Percentiles rank a stretch among this genome's conserved stretches.
Evolutionary conservation across 2,797 vertebrate genomes (phyloP).

Genomic region (Cyclopterus lumpus): DNA sequence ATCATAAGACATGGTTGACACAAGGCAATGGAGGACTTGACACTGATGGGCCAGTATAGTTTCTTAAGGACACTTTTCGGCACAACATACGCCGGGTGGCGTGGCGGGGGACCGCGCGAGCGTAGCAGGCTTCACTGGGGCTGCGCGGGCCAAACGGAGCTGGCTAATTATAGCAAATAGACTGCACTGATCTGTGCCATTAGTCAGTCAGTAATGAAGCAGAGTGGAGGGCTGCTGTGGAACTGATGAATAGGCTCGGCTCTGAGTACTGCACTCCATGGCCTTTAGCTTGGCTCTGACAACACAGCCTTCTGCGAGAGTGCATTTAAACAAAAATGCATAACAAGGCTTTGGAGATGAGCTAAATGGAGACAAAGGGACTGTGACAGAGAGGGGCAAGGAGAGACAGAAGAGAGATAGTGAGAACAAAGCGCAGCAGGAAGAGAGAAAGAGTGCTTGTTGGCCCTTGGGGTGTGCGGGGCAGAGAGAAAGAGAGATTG

Average conservation of each 20-base stretch:
- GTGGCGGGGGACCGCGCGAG: slow-evolving; percentile 53
- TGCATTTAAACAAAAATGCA: slow-evolving; percentile 59
- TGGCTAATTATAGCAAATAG: slow-evolving; percentile 83
- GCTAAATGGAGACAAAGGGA: slow-evolving; percentile 64
- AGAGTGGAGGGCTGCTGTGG: slow-evolving; percentile 71
- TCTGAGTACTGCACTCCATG: slow-evolving; percentile 62
- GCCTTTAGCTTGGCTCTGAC: slow-evolving; percentile 68
- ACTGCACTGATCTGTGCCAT: slow-evolving; percentile 82
- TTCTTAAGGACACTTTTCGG: slow-evolving; percentile 59
- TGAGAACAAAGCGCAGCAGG: not conserved
- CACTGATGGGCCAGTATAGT: slow-evolving; percentile 35
- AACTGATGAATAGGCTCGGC: slow-evolving; percentile 75
- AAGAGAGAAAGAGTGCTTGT: slow-evolving; percentile 29
- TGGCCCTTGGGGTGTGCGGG: slow-evolving; percentile 43
- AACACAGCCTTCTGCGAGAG: slow-evolving; percentile 50
- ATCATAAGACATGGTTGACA: slow-evolving; percentile 45
- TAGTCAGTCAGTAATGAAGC: slow-evolving; percentile 79
- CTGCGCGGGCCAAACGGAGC: slow-evolving; percentile 68
- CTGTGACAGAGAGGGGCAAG: slow-evolving; percentile 34
- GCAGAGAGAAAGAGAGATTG: slow-evolving; percentile 31
- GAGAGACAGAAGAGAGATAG: slow-evolving; percentile 31
- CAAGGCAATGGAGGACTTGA: slow-evolving; percentile 50
- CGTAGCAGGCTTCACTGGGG: slow-evolving; percentile 47
- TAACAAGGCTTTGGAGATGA: slow-evolving; percentile 65
- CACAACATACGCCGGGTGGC: slow-evolving; percentile 20